A percentile compares a stretch with the other conserved stretches of the same genome.
phyloP scores from a whole-genome alignment of 2,797 vertebrate species.

The Poecile montanus region DNA sequence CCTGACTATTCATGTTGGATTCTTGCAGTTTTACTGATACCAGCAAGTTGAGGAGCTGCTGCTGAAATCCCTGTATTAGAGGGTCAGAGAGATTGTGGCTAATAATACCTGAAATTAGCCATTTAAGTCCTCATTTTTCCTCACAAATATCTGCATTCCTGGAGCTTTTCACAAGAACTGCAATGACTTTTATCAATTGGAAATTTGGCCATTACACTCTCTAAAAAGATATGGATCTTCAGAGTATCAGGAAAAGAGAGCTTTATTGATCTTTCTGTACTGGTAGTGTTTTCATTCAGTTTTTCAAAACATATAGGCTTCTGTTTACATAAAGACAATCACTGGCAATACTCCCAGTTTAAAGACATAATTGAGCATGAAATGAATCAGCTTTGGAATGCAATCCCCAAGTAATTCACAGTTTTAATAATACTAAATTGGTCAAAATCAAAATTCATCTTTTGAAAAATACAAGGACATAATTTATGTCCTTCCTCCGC shows the following conservation, averaged over 20 bases:
- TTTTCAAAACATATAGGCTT: conserved; percentile 15
- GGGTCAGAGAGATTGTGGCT: not conserved
- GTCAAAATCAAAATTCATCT: not conserved
- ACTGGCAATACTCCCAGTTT: not conserved
- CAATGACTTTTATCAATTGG: not conserved
- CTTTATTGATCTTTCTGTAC: not conserved
- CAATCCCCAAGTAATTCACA: not conserved
- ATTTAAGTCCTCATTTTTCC: not conserved
- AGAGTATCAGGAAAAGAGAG: not conserved
- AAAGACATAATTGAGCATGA: conserved; percentile 25
- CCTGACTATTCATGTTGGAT: not conserved
- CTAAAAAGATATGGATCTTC: not conserved
- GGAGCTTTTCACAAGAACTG: not conserved
- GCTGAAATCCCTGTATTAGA: not conserved
- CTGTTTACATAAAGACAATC: conserved; percentile 16
- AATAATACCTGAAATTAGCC: not conserved
- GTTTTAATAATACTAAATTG: not conserved
- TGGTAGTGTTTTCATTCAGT: not conserved
- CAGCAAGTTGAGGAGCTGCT: not conserved
- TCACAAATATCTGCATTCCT: not conserved
- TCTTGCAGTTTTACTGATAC: not conserved
- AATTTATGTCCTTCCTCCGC: not conserved
- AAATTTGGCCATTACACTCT: not conserved
- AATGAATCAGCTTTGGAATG: not conserved
- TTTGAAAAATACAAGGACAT: not conserved